Conservation (phyloP, 2,797 vertebrate genomes). For the Micromesistius poutassou region DNA sequence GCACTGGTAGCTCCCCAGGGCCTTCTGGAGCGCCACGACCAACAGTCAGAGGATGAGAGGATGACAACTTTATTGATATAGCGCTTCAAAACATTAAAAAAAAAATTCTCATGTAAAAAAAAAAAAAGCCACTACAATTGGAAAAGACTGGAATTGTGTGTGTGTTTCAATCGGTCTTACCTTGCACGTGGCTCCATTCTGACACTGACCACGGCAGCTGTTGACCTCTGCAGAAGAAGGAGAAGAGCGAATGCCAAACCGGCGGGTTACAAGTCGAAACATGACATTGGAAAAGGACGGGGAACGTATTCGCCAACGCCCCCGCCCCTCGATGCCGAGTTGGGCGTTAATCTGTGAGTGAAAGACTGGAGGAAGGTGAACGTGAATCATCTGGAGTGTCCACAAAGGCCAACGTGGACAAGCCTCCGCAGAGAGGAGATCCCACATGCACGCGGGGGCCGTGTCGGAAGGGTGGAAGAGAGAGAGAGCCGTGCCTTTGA, state of each 20-base stretch:
- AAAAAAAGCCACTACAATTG: neutral
- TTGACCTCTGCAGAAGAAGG: constrained; percentile 73
- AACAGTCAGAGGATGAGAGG: neutral
- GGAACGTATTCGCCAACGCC: neutral
- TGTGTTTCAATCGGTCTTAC: constrained; percentile 54
- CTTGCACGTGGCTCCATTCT: constrained; percentile 89
- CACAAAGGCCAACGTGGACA: neutral
- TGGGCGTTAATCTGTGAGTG: neutral
- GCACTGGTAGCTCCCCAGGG: constrained; percentile 77
- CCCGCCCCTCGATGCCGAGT: neutral
- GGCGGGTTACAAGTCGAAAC: constrained; percentile 3
- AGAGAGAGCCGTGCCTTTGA: constrained; percentile 24
- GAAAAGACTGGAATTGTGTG: neutral
- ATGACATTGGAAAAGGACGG: neutral
- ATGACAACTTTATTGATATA: neutral
- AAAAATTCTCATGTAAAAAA: too few relatives aligned
- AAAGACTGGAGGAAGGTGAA: neutral
- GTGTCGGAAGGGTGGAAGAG: constrained; percentile 12
- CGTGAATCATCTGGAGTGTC: neutral
- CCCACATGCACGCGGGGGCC: constrained; percentile 48
- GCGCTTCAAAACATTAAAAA: neutral
- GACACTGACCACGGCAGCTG: constrained; percentile 85
- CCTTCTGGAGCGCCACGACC: constrained; percentile 68
- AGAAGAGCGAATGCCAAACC: neutral
- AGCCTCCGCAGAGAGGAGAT: neutral